Evolutionary conservation across 2,797 vertebrate species (phyloP).

Genomic region (Neosalanx taihuensis): DNA sequence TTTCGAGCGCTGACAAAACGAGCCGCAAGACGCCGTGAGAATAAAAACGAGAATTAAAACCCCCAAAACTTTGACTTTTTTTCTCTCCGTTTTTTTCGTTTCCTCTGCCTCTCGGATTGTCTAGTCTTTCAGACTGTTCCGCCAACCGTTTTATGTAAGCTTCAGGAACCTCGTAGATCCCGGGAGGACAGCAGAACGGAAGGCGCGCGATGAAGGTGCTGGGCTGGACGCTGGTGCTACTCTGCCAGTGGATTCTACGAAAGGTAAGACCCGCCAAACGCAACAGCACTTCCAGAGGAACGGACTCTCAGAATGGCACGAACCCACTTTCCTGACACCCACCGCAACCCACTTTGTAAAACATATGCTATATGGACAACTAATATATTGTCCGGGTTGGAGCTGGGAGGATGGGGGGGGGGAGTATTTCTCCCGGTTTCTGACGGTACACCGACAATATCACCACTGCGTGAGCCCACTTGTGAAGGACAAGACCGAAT

Average conservation of each 20-base stretch:
- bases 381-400: no score
- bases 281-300: neutral
- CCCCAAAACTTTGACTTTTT: conserved; percentile 45
- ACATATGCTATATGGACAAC: no score
- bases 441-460: no score
- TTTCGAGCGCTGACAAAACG: conserved; percentile 47
- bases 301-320: neutral
- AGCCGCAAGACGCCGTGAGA: conserved; percentile 37
- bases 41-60: conserved; percentile 33
- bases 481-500: neutral
- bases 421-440: no score
- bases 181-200: conserved; percentile 66
- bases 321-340: no score
- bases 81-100: conserved; percentile 1
- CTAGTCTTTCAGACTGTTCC: conserved; percentile 45
- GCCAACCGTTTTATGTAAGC: conserved; percentile 63
- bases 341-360: no score
- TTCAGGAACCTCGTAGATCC: conserved; percentile 69
- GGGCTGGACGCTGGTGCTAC: conserved; percentile 74
- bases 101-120: conserved; percentile 55
- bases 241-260: conserved; percentile 76
- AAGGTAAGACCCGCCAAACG: conserved; percentile 64
- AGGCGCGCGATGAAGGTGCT: conserved; percentile 77
- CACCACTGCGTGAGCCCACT: no score
- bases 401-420: no score